Base-by-base conservation (phyloP, 1,140 invertebrate genomes). In the Aphelenchoides fujianensis region DNA sequence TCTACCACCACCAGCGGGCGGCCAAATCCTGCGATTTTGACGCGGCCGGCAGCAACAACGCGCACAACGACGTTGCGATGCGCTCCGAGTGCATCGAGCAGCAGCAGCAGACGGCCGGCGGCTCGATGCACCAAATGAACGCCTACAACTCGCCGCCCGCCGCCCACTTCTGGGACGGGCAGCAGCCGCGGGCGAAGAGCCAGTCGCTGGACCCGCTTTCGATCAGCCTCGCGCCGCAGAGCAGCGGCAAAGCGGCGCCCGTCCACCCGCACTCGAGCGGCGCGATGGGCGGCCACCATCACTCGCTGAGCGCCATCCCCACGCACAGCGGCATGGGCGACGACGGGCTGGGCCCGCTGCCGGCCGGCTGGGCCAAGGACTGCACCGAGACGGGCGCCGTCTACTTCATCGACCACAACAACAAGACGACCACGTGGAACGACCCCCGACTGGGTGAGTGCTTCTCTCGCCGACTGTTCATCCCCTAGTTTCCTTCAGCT, bases 391-490 rank as follows among this genome's bases (percentile, higher is more conserved):
- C 31, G 9, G 54, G 54, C 1, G n/a, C 19, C 35, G 32, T 52
- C 16, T 70, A 70, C 54, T 70, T 70, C 31, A 70, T 70, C 67
- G 54, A 70, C 53, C 69, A 70, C 34, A 66, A 66, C 55, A 59
- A 68, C 27, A 69, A 41, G n/a, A 70, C 31, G 5, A 70, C 69
- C 3, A 69, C 69, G 2, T 70, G 69, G 69, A 28, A 27, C 35
- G 69, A 70, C 52, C 69, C 69, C 12, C 27, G 69, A n/a, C 41
- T 48, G 28, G 23, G 69, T 70, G 54, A 37, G 69, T 36, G 2
- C n/a, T n/a, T n/a, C n/a, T n/a, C n/a, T n/a, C n/a, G n/a, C n/a
- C 5, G 12, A 59, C 12, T 7, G 27, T 5, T 5, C 55, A n/a
- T n/a, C n/a, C n/a, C n/a, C n/a, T n/a, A n/a, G n/a, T n/a, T n/a